Base-by-base conservation (phyloP, 2,113 vertebrate genomes). In the Saimiri boliviensis region DNA sequence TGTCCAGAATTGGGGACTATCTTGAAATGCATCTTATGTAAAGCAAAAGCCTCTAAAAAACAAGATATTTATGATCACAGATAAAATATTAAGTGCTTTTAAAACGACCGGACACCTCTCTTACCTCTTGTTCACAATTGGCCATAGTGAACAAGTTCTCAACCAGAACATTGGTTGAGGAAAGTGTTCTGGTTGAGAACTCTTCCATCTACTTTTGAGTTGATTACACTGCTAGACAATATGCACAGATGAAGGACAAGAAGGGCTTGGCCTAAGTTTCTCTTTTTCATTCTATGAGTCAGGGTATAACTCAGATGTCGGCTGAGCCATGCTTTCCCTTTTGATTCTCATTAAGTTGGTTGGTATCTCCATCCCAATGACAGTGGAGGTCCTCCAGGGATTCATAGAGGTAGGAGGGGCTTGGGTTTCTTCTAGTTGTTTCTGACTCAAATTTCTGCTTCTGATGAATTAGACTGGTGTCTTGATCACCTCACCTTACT, bases 41-140 rank as follows among this genome's bases (percentile, higher is more conserved):
- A 97, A 87, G 77, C 49, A 95, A 66, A 93, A 68, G 52, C 32
- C 60, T 94, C 70, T 85, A 37, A 81, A 91, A 76, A 76, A 82
- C 20, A 63, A 92, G 66, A 56, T 47, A 90, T 83, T 94, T 76
- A 84, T 17, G 56, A 5, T 79, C 49, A 11, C 25, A 60, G 63
- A n/a, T 86, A 42, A 92, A 83, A 87, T 54, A 74, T 40, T 86
- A 52, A 52, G 8, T 74, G 80, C 54, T 83, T 94, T n/a, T 25
- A 45, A 86, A 92, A 76, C 10, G 94, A 80, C 70, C 76, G 37
- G 47, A 84, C 35, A 60, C 20, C 30, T 47, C 56, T 95, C 52
- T 58, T 70, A 71, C 37, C 68, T 32, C 32, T 74, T 86, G 49
- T 56, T 94, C 49, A 66, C 27, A 71, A 42, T 2, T 60, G 80